Evolutionary conservation across 2,888 invertebrate genomes (phyloP), one percentile per base, ranked within the genome.

Genomic region (Caenorhabditis sp.): DNA sequence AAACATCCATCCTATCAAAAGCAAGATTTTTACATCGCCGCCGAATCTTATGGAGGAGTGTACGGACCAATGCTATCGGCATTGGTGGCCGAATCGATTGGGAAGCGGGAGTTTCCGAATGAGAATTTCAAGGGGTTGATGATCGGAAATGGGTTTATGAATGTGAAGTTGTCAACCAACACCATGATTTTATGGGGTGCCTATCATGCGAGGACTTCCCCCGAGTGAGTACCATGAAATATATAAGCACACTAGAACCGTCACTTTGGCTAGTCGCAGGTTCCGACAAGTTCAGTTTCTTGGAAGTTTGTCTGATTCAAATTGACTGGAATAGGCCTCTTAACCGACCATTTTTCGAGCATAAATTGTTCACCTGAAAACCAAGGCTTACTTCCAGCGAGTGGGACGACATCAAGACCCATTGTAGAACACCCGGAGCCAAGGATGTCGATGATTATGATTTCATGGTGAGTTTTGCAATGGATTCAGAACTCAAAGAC

Each of bases 1-100:
- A 84, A 92, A 82, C 84, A 87, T 84, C 93, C 93, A 5, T 92
- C 93, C 73, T 93, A 91, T 72, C 83, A 79, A 8, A 80, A 87
- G 0, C 92, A 93, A 84, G 92, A 93, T 16, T 93, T 93, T 84
- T 93, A 91, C 88, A 89, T 94, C 35, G 92, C 93, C 10, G 93
- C 93, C 16, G 93, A 93, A 85, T 93, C 93, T 63, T 93, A 86
- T 64, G 93, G 92, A 1, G 93, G 93, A 3, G 92, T 93, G 24
- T 93, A 93, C 85, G 92, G 93, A 4, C 93, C 93, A 5, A 93
- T 93, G n/a, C 87, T 93, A 38, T 89, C 93, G 4, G 88, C 87
- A 4, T 72, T 87, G 28, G 87, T 93, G 2, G 80, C 92, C 1
- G 64, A 86, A 49, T 90, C 91, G n/a, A 84, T 88, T 56, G 68